Evolutionary conservation across 2,797 vertebrate genomes (phyloP), one percentile per base, ranked within the genome.

Genomic region (Calcarius lapponicus): DNA sequence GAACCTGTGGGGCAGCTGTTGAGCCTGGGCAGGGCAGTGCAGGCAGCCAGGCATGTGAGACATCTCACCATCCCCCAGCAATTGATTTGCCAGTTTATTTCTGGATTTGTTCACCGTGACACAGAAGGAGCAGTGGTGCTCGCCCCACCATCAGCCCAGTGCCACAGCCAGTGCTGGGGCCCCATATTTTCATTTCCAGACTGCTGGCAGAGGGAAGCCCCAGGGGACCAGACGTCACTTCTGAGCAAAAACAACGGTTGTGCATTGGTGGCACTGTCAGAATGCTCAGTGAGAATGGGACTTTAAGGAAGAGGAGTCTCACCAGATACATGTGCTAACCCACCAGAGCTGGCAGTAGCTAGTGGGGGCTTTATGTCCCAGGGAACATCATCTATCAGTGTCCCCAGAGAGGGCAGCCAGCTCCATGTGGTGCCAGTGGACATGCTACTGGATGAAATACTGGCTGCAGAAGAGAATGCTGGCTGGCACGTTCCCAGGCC

Each of bases 11-110:
- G 28, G 54, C 11, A 32, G 56, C 69, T 60, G 47, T 64, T 0
- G 0, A 62, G 67, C 19, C 40, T 6, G 1, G 66, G 62, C 40
- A 56, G 57, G 16, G 22, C 0, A 0, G 17, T 7, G n/a, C 75
- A 40, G 43, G 70, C 62, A 85, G 64, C 19, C 42, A 75, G 45
- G 34, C 1, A 0, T 6, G 18, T 31, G 1, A 80, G 38, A 66
- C 58, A 48, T 40, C 50, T 83, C 0, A 0, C 22, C 47, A 21
- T 10, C 15, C 21, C 31, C 12, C 18, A n/a, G 18, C 20, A 9
- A 53, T 8, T 45, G 31, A 60, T 84, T 78, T 64, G 12, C 36
- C 57, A 19, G 14, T 71, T 45, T 70, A 58, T 86, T 66, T 53
- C 54, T 45, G 1, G 3, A 11, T 83, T 65, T 89, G 66, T 10